These are phyloP conservation scores for Chromoteleia sp. DNA, from an alignment of 2,888 invertebrate species.

Conservation along the genomic window DNA sequence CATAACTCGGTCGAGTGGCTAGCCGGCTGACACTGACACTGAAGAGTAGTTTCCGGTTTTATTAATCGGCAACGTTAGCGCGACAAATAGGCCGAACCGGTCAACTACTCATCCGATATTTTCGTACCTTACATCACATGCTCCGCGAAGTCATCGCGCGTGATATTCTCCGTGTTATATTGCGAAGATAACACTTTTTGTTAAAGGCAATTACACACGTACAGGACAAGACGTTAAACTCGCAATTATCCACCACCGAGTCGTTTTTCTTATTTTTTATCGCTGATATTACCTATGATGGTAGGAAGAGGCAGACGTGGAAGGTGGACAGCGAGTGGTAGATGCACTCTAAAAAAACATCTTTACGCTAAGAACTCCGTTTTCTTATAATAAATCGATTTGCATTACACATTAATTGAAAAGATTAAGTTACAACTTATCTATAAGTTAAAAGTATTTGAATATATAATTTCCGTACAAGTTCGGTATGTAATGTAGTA, in stretches of 20 bases:
- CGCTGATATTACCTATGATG: too few relatives aligned
- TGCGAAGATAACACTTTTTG: conserved; percentile 32
- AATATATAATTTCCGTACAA: too few relatives aligned
- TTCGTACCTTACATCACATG: conserved; percentile 51
- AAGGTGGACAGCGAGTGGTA: too few relatives aligned
- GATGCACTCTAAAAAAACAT: too few relatives aligned
- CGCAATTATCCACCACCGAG: conserved; percentile 6
- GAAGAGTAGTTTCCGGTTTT: conserved; percentile 65
- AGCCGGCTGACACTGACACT: conserved; percentile 65
- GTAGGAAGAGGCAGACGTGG: too few relatives aligned
- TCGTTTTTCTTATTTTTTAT: conserved; percentile 7
- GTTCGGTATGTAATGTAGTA: too few relatives aligned
- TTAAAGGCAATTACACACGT: conserved; percentile 3
- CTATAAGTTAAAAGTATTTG: too few relatives aligned
- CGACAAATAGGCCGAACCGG: conserved; percentile 51
- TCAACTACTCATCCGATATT: conserved; percentile 54
- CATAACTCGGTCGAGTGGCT: conserved; percentile 62
- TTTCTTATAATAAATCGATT: too few relatives aligned
- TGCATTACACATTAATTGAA: too few relatives aligned
- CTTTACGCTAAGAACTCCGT: too few relatives aligned
- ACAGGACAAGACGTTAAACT: neutral
- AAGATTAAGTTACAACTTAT: too few relatives aligned
- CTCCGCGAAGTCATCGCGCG: conserved; percentile 10
- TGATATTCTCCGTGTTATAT: conserved; percentile 5
- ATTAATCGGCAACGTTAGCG: conserved; percentile 58